Evolutionary conservation across 2,888 invertebrate genomes (phyloP).

Genomic region (Tridacna crocea): DNA sequence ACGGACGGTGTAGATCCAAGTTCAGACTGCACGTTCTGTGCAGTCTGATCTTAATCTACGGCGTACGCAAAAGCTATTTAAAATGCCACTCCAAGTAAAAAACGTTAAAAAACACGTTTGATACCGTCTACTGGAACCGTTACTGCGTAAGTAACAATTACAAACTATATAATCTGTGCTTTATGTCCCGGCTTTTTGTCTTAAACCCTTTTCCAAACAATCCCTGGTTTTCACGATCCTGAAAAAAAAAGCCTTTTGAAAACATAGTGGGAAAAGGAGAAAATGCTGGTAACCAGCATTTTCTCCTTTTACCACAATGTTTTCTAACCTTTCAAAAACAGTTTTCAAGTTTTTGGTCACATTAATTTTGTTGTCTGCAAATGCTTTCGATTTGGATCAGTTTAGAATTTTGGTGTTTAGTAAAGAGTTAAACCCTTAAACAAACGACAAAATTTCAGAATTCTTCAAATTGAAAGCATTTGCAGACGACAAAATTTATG

Average conservation of each 20-base stretch:
- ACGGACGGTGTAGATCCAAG: no score
- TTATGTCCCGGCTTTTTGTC: not conserved
- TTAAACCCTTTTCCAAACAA: not conserved
- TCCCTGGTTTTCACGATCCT: not conserved
- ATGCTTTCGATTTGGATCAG: not conserved
- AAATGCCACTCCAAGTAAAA: not conserved
- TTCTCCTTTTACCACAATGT: not conserved
- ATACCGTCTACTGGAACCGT: not conserved
- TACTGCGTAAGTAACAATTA: conserved; percentile 14
- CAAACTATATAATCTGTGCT: not conserved
- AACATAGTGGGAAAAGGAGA: not conserved
- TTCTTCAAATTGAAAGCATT: no score
- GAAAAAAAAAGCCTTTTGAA: not conserved
- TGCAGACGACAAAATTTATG: no score
- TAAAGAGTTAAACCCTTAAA: no score
- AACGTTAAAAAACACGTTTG: not conserved
- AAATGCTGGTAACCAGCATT: not conserved
- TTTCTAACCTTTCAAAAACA: not conserved
- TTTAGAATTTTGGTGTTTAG: not conserved
- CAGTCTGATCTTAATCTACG: no score
- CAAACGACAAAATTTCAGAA: no score
- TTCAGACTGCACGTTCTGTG: no score
- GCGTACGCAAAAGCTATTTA: no score
- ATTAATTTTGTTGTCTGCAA: not conserved
- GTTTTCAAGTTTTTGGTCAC: not conserved